Base-by-base conservation (phyloP, 2,797 vertebrate genomes). In the Aplochiton taeniatus region DNA sequence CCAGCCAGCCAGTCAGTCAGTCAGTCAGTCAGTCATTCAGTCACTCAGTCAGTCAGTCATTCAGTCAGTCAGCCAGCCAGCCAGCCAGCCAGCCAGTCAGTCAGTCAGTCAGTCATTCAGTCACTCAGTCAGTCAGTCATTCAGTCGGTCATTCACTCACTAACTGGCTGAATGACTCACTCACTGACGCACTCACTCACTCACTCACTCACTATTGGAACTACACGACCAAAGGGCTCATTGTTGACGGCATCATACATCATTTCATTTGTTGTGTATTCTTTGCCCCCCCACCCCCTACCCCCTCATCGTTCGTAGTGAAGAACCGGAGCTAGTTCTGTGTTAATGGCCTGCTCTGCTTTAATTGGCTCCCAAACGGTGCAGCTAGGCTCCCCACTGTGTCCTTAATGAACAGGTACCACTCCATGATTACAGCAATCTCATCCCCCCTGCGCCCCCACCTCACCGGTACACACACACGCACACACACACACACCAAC, bases 381-480 rank as follows among this genome's bases (percentile, higher is more conserved):
- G 94, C 93, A 94, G 92, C 96, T 93, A 93, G 95, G 87, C 91
- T 94, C 95, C 95, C 94, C 90, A 94, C 96, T 96, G 96, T 93
- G 97, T 94, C 95, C 94, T 96, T 97, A 98, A 99, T 98, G 96
- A 99, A 96, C 95, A 97, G 96, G 96, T 98, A 97, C 95, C 94
- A 93, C 87, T 89, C 93, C 92, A 93, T 99, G 98, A 98, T 99
- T 98, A 97, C 94, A 95, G 96, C 96, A 98, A 99, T 99, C 97
- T 97, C 94, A 93, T 93, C 94, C 86, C 83, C 82, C 83, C 90
- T 92, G 90, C 91, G 90, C 93, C 91, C 60, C n/a, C 60, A 44
- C 47, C 31, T 18, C 73, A 81, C 86, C 84, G 10, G 80, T 87
- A 60, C 79, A 67, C 69, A 68, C 12, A 4, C 13, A 62, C 49